Conservation (phyloP, 2,113 vertebrate genomes). For the Osmerus mordax region DNA sequence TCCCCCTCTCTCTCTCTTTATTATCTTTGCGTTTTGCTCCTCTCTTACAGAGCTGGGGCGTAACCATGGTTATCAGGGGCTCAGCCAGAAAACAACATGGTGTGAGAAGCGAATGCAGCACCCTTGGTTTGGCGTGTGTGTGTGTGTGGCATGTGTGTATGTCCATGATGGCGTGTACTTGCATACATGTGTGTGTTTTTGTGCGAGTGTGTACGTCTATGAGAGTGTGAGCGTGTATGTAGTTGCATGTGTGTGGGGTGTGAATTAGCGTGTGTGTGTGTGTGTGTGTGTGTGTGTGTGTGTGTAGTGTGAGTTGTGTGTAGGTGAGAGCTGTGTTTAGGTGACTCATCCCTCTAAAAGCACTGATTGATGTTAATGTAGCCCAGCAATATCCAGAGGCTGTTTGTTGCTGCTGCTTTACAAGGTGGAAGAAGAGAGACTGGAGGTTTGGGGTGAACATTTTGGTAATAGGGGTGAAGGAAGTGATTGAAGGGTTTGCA, state of each 20-base stretch:
- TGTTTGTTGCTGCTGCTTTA: conserved; percentile 18
- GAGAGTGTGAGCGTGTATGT: conserved; percentile 4
- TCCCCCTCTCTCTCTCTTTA: conserved; percentile 7
- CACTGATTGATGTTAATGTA: conserved; percentile 36
- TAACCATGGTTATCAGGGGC: conserved; percentile 53
- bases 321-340: conserved; percentile 32
- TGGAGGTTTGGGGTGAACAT: background rate
- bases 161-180: background rate
- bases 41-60: conserved; percentile 33
- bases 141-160: background rate
- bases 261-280: background rate
- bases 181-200: background rate
- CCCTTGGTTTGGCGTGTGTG: conserved; percentile 20
- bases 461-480: conserved; percentile 38
- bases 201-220: background rate
- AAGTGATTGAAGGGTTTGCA: conserved; percentile 29
- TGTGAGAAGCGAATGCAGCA: conserved; percentile 18
- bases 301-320: background rate
- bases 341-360: conserved; percentile 48
- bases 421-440: conserved; percentile 26
- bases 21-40: conserved; percentile 32
- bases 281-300: background rate
- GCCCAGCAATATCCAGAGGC: conserved; percentile 33
- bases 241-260: background rate
- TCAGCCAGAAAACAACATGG: conserved; percentile 21